Conservation (phyloP, 2,888 invertebrate species). For the Nyleta sp. region DNA sequence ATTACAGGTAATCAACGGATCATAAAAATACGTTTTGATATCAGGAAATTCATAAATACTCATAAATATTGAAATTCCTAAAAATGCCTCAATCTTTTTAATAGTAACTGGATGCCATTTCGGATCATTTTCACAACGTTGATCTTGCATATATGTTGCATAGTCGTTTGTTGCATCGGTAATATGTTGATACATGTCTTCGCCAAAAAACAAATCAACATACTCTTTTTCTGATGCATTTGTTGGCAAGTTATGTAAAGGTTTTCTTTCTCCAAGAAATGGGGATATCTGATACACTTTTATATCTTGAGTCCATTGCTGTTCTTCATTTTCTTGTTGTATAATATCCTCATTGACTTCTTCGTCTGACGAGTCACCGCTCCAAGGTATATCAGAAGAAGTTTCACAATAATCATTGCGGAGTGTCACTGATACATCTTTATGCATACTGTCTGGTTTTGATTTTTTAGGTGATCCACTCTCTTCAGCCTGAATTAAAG, state of each 20-base stretch:
- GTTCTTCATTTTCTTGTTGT: too few relatives aligned
- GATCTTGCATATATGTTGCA: neutral
- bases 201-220: constrained; percentile 13
- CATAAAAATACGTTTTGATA: constrained; percentile 1
- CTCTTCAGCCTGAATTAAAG: too few relatives aligned
- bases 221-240: constrained; percentile 5
- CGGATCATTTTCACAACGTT: neutral
- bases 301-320: neutral
- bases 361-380: too few relatives aligned
- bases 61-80: constrained; percentile 12
- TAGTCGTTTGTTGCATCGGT: neutral
- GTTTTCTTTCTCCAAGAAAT: neutral
- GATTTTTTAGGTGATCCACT: too few relatives aligned
- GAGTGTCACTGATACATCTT: too few relatives aligned
- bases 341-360: too few relatives aligned
- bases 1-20: neutral
- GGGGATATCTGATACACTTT: neutral
- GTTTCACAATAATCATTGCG: too few relatives aligned
- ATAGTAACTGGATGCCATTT: constrained; percentile 5
- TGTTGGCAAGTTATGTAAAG: constrained; percentile 2
- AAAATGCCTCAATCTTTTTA: neutral
- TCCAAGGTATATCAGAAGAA: too few relatives aligned
- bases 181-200: constrained; percentile 10
- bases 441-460: too few relatives aligned
- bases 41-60: constrained; percentile 8